phyloP scores from a whole-genome alignment of 1,140 invertebrate species.

The Coelopa frigida region DNA sequence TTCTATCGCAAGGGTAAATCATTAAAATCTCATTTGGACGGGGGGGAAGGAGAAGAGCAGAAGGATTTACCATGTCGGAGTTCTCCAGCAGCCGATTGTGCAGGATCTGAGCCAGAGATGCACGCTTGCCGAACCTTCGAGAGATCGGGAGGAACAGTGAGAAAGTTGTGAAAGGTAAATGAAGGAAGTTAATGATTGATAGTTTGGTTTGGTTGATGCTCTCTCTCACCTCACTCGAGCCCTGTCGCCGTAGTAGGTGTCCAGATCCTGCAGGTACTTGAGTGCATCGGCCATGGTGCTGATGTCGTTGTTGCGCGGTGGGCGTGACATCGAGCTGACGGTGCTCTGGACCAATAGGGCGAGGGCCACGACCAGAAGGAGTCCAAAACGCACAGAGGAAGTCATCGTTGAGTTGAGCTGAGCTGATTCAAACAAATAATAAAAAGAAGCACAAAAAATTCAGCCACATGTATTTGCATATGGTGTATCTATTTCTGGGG shows the following conservation, averaged over 20 bases:
- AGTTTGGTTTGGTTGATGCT: neutral
- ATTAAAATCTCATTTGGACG: too few relatives aligned
- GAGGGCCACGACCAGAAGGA: constrained; percentile 1
- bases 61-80: constrained; percentile 4
- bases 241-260: constrained; percentile 37
- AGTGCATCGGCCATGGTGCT: constrained; percentile 39
- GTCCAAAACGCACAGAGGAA: neutral
- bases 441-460: too few relatives aligned
- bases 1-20: too few relatives aligned
- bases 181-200: too few relatives aligned
- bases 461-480: too few relatives aligned
- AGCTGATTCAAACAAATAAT: too few relatives aligned
- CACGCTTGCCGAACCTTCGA: constrained; percentile 27
- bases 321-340: constrained; percentile 30
- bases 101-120: constrained; percentile 21
- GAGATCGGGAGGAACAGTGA: neutral
- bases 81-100: constrained; percentile 12
- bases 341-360: constrained; percentile 21
- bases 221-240: constrained; percentile 24
- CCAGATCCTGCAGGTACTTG: constrained; percentile 40
- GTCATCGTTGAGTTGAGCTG: constrained; percentile 6
- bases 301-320: constrained; percentile 39
- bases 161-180: neutral
- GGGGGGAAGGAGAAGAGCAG: too few relatives aligned
- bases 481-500: too few relatives aligned